Evolutionary conservation across 2,888 invertebrate genomes (phyloP).

Genomic region (Melieria omissa): DNA sequence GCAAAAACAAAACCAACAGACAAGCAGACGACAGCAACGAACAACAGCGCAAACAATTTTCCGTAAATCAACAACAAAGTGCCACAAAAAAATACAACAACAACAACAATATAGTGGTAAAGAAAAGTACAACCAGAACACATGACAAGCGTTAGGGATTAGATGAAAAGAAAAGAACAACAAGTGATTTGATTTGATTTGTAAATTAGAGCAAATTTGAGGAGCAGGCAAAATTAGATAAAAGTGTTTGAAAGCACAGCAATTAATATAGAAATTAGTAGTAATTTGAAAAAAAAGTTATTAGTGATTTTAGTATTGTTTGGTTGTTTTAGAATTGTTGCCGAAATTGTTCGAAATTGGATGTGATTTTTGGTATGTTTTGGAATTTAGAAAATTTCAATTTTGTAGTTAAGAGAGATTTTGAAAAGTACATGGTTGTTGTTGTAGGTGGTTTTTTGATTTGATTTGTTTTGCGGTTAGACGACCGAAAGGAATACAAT

Average conservation of each 20-base stretch:
- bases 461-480: constrained; percentile 4
- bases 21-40: constrained; percentile 17
- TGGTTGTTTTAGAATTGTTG: too few relatives aligned
- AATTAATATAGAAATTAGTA: too few relatives aligned
- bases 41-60: constrained; percentile 11
- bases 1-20: constrained; percentile 28
- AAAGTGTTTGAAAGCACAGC: neutral
- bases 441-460: neutral
- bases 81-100: neutral
- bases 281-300: too few relatives aligned
- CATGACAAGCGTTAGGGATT: too few relatives aligned
- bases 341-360: too few relatives aligned
- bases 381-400: too few relatives aligned
- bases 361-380: too few relatives aligned
- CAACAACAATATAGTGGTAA: constrained; percentile 31
- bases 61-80: neutral
- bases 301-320: too few relatives aligned
- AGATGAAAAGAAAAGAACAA: neutral
- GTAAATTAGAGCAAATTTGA: too few relatives aligned
- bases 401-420: too few relatives aligned
- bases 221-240: neutral
- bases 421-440: neutral
- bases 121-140: neutral
- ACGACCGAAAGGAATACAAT: constrained; percentile 2
- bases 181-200: neutral